Conservation (phyloP, 2,113 vertebrate species). For the Chaetura pelagica region DNA sequence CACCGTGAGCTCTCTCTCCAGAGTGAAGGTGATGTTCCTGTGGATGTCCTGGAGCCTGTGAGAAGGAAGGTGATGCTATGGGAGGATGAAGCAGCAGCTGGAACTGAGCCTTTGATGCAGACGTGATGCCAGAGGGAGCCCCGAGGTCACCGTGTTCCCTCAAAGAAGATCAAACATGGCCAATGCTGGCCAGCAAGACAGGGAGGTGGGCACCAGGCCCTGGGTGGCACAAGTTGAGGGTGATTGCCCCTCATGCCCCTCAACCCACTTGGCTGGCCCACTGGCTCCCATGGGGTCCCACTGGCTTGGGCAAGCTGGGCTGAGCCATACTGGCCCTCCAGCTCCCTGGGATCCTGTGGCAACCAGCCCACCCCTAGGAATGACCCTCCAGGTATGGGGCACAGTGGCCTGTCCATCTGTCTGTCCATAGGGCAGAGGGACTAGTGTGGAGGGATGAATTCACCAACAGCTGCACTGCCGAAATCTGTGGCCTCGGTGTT, state of each 20-base stretch:
- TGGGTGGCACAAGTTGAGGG: background rate
- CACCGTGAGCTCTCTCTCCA: background rate
- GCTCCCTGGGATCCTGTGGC: background rate
- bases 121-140: background rate
- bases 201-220: no score
- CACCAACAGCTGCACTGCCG: background rate
- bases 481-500: rapidly evolving
- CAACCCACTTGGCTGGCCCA: background rate
- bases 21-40: background rate
- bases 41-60: rapidly evolving
- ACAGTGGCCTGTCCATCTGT: background rate
- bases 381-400: background rate
- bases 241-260: background rate
- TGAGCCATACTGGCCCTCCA: background rate
- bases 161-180: background rate
- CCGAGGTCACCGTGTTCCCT: rapidly evolving
- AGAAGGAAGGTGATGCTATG: rapidly evolving
- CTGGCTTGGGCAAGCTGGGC: background rate
- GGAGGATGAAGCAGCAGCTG: background rate
- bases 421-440: background rate
- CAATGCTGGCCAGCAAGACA: rapidly evolving
- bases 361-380: background rate
- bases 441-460: rapidly evolving
- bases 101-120: rapidly evolving
- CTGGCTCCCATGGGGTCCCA: rapidly evolving